Evolutionary conservation across 2,113 vertebrate genomes (phyloP).

Genomic region (Cebidichthys violaceus): DNA sequence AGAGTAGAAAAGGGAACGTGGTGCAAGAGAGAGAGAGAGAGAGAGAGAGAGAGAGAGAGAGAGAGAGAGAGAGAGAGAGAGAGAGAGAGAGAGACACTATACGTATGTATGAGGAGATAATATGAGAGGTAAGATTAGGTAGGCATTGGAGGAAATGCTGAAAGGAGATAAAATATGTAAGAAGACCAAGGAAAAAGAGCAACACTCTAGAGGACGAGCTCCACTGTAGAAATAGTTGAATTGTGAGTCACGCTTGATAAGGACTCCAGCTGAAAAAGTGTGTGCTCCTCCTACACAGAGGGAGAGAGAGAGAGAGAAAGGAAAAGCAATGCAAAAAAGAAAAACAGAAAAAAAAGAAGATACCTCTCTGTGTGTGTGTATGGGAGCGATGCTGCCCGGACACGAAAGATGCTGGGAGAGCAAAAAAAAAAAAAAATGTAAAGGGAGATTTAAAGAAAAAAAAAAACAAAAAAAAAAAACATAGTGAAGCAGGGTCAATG

Average conservation of each 20-base stretch:
- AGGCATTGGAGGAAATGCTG: constrained; percentile 45
- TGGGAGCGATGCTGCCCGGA: constrained; percentile 19
- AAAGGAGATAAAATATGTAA: constrained; percentile 65
- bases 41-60: too few relatives aligned
- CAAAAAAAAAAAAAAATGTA: background rate
- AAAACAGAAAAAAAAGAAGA: constrained; percentile 48
- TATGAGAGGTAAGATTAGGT: constrained; percentile 59
- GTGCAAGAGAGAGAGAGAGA: constrained; percentile 10
- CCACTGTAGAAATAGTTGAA: constrained; percentile 65
- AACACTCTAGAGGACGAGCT: constrained; percentile 49
- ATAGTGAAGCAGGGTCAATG: constrained; percentile 1
- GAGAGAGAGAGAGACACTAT: constrained; percentile 19
- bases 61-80: constrained; percentile 4
- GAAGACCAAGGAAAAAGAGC: constrained; percentile 36
- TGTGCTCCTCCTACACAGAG: constrained; percentile 52
- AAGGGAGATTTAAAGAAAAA: background rate
- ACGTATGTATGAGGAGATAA: constrained; percentile 35
- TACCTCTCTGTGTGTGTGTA: constrained; percentile 41
- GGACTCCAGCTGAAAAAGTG: constrained; percentile 49
- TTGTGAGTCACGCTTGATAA: constrained; percentile 72
- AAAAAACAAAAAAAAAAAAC: too few relatives aligned
- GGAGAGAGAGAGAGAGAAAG: constrained; percentile 43
- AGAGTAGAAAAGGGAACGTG: constrained; percentile 23
- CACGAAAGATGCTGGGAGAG: constrained; percentile 25
- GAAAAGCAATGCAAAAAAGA: constrained; percentile 34